A percentile compares a stretch with the other conserved stretches of the same genome.
phyloP scores from a whole-genome alignment of 2,113 vertebrate genomes.

The Leptobrachium leishanense region DNA sequence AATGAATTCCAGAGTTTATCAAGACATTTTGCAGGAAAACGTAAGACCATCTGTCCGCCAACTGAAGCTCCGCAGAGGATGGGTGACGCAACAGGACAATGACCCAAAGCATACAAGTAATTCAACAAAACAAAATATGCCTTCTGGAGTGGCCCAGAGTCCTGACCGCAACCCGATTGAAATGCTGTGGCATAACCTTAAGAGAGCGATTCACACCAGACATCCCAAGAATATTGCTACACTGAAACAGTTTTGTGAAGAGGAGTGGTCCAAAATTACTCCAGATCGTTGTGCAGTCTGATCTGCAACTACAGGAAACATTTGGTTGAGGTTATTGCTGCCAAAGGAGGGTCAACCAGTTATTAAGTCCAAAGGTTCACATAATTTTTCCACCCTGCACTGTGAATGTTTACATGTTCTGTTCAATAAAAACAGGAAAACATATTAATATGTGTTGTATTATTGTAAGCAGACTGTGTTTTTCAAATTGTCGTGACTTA shows the following conservation, averaged over 20 bases:
- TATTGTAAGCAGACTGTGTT: no score
- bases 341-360: slow-evolving; percentile 8
- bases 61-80: neutral
- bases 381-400: no score
- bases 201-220: neutral
- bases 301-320: slow-evolving; percentile 13
- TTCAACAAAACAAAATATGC: slow-evolving; percentile 3
- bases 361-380: no score
- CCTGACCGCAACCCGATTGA: slow-evolving; percentile 10
- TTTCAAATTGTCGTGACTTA: no score
- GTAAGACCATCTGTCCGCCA: neutral
- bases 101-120: slow-evolving; percentile 9
- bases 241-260: slow-evolving; percentile 14
- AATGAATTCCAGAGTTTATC: slow-evolving; percentile 4
- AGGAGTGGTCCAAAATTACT: slow-evolving; percentile 15
- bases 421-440: no score
- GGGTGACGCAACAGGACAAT: slow-evolving; percentile 11
- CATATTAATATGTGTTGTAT: no score
- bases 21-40: slow-evolving; percentile 10
- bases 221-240: slow-evolving; percentile 9
- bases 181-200: slow-evolving; percentile 5
- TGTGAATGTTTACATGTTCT: no score
- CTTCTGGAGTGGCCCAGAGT: slow-evolving; percentile 9
- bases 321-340: slow-evolving; percentile 19
- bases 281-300: slow-evolving; percentile 9